A percentile compares a stretch with the other conserved stretches of the same genome.
These are phyloP conservation scores for Acrocera orbiculus DNA, from an alignment of 2,888 invertebrate species.

Conservation along the genomic window DNA sequence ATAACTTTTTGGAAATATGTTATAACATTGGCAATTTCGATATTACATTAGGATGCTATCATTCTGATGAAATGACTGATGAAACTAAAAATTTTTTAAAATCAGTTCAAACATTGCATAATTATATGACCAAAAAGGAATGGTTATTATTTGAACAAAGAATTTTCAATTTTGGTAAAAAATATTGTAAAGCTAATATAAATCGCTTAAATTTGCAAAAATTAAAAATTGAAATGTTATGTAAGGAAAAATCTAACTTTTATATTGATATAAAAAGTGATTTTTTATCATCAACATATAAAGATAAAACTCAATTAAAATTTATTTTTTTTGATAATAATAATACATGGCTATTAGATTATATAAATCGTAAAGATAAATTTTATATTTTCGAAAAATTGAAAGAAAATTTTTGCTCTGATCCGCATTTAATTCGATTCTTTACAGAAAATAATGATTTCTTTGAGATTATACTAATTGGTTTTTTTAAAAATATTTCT, in stretches of 20 bases:
- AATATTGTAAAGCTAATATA: conserved; percentile 20
- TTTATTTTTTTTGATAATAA: conserved; percentile 13
- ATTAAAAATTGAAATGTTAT: conserved; percentile 14
- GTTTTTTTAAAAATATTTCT: conserved; percentile 16
- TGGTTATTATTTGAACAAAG: conserved; percentile 26
- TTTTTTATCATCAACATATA: conserved; percentile 12
- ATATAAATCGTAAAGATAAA: conserved; percentile 19
- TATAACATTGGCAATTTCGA: conserved; percentile 20
- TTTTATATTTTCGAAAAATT: no score
- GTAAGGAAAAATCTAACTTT: not conserved
- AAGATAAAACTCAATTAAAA: conserved; percentile 14
- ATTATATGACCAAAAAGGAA: conserved; percentile 20
- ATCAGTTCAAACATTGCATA: conserved; percentile 14
- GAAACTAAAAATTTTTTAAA: conserved; percentile 4
- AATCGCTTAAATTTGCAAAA: conserved; percentile 22
- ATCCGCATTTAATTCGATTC: no score
- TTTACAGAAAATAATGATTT: conserved; percentile 17
- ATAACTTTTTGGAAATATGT: conserved; percentile 23
- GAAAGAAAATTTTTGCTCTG: no score
- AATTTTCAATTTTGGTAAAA: conserved; percentile 27
- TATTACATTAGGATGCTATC: conserved; percentile 20
- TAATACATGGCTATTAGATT: conserved; percentile 16
- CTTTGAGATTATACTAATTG: conserved; percentile 18
- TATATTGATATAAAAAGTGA: conserved; percentile 9
- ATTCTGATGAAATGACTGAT: conserved; percentile 20